Conservation (phyloP, 1,140 invertebrate genomes). For the Drosophila sulfurigaster region DNA sequence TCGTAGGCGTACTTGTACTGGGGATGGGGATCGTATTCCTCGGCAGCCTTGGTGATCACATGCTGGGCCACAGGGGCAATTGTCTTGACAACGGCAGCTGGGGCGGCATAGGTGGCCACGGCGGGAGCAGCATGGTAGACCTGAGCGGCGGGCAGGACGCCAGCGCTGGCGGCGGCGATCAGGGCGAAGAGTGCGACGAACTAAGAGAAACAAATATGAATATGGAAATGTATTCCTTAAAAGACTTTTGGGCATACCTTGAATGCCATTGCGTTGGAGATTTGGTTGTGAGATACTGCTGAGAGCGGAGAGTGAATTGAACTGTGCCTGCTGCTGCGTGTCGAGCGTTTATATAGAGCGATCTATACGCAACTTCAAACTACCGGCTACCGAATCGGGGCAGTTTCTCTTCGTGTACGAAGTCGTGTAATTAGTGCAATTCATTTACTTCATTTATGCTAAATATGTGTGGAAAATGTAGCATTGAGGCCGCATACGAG, state of each 20-base stretch:
- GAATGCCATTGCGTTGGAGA: slow-evolving; percentile 66
- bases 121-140: slow-evolving; percentile 72
- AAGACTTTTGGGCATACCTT: slow-evolving; percentile 55
- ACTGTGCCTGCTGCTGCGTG: slow-evolving; percentile 66
- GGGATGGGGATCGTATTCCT: slow-evolving; percentile 77
- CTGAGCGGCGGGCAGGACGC: slow-evolving; percentile 69
- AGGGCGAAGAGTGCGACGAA: slow-evolving; percentile 75
- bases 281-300: slow-evolving; percentile 46
- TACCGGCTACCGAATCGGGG: slow-evolving; percentile 23
- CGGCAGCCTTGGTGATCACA: slow-evolving; percentile 66
- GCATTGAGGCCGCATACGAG: slow-evolving; percentile 48
- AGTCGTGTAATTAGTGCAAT: slow-evolving; percentile 74
- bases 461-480: slow-evolving; percentile 68
- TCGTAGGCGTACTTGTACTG: slow-evolving; percentile 89
- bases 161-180: slow-evolving; percentile 73
- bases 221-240: background rate
- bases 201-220: slow-evolving; percentile 16
- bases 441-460: slow-evolving; percentile 77
- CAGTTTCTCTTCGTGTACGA: slow-evolving; percentile 34
- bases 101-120: slow-evolving; percentile 64
- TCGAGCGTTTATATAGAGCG: slow-evolving; percentile 64
- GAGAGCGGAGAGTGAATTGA: slow-evolving; percentile 49
- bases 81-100: slow-evolving; percentile 59
- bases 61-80: slow-evolving; percentile 55
- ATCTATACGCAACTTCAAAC: slow-evolving; percentile 11